A percentile compares a stretch with the other conserved stretches of the same genome.
phyloP scores from a whole-genome alignment of 2,113 vertebrate genomes.

The Lonchura striata region DNA sequence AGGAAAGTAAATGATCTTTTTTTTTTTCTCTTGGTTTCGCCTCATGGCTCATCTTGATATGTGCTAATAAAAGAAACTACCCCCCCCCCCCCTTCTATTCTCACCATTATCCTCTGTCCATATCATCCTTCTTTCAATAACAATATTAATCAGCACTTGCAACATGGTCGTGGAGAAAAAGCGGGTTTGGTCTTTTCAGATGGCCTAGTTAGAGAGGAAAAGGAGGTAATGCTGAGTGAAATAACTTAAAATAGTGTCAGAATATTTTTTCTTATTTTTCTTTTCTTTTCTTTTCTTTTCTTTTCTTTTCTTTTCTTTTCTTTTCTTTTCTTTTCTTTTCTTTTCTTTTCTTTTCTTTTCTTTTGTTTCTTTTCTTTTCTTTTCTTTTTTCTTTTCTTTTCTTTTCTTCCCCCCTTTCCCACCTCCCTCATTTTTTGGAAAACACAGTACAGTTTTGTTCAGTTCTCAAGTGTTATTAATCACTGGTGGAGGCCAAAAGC shows the following conservation, averaged over 20 bases:
- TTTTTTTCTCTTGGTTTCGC: conserved; percentile 38
- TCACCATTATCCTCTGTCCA: conserved; percentile 46
- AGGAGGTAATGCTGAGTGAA: conserved; percentile 33
- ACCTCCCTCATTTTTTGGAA: conserved; percentile 28
- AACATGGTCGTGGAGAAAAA: neutral
- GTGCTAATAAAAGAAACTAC: conserved; percentile 16
- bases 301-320: neutral
- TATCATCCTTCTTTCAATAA: conserved; percentile 9
- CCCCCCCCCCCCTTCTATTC: neutral
- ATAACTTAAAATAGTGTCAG: neutral
- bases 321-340: neutral
- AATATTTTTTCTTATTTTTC: neutral
- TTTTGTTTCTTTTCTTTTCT: too few species aligned
- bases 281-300: too few species aligned
- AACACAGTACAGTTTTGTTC: conserved; percentile 72
- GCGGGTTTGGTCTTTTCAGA: conserved; percentile 10
- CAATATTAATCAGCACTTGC: conserved; percentile 66
- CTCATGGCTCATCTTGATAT: conserved; percentile 47
- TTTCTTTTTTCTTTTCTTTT: too few species aligned
- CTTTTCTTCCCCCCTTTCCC: neutral
- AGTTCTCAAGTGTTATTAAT: conserved; percentile 78
- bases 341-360: neutral
- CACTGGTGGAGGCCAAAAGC: conserved; percentile 72
- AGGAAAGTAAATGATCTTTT: conserved; percentile 65
- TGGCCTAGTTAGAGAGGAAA: conserved; percentile 12